Base-by-base conservation (phyloP, 2,113 vertebrate species). In the crab-eating macaque (Macaca fascicularis) region DNA sequence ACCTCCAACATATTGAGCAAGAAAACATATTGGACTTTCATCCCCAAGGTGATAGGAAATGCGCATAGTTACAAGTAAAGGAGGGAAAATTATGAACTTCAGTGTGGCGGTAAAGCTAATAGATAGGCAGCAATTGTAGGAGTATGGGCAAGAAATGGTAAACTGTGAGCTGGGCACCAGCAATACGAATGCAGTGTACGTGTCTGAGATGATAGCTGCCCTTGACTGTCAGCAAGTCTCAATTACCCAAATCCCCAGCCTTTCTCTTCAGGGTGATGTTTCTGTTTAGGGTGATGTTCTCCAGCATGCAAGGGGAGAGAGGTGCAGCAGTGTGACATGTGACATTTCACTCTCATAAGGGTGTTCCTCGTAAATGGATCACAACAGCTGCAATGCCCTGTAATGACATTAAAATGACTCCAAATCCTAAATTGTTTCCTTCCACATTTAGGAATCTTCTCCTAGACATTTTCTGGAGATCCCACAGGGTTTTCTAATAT, bases 111-210 rank as follows among this genome's bases (percentile, higher is more conserved):
- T 25, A 30, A 59, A 88, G 55, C 30, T 38, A n/a, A 90, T 35
- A 69, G 7, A 30, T 7, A n/a, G 2, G 7, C 43, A 35, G 3
- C 0, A 2, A 25, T 13, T n/a, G 10, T 70, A 5, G 7, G 22
- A 4, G 5, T 22, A 40, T 70, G 19, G 22, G 19, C 5, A 76
- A 61, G 57, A 76, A 70, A 16, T 8, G 17, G 30, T 32, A 43
- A 92, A 69, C 38, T n/a, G 6, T 1, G 8, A 27, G 30, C 14
- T 0, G 4, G 35, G 20, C 38, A 19, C 43, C 17, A 76, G 10
- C 20, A 13, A 4, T 0, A 5, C 0, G 6, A 20, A 48, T 25
- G 40, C 9, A 9, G 19, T 32, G 2, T 13, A 2, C 32, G 19
- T 25, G 50, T 61, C 74, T 0, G 3, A 14, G 32, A 4, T 0